Evolutionary conservation across 1,140 invertebrate species (phyloP), one percentile per base, ranked within the genome.

Genomic region (Brachystomella parvula): DNA sequence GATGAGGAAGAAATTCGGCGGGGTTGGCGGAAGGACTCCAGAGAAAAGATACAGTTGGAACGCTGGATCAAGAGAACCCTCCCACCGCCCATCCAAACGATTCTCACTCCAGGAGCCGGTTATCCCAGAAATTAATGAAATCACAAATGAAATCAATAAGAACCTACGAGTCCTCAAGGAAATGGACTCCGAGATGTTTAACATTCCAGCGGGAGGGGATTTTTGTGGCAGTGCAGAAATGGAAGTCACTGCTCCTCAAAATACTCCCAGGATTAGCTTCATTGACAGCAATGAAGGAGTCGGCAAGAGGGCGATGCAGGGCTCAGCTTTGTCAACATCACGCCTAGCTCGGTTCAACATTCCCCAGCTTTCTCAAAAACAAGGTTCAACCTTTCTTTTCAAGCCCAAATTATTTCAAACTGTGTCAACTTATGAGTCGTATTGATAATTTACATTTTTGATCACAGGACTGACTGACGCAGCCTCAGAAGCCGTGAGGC

Each of bases 101-200:
- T 73, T 70, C 47, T 66, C 64, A 24, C 64, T 73, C 17, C 71
- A 73, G 57, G 71, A 73, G 32, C 66, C 68, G 15, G 29, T 72
- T 29, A 12, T 53, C 31, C 68, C 68, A 12, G 66, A 73, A 58
- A 69, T 73, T 6, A 32, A 47, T 0, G 71, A 73, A 64, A 68
- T 73, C 56, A 70, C 71, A 29, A 67, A 67, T 2, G 71, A 73
- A 44, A 70, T 73, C 63, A 66, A 66, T 6, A 70, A 61, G 53
- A 73, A 73, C 47, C 30, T 59, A 29, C 26, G 21, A 6, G 30
- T 32, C 30, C 30, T 39, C 12, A 39, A 35, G 3, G 26, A 30
- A 24, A 57, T 57, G 53, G 28, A 28, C 12, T 6, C 53, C 6
- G 53, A 21, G 6, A 9, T 57, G 12, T 21, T 28, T 21, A 24